A percentile compares a stretch with the other conserved stretches of the same genome.
Evolutionary conservation across 2,888 invertebrate genomes (phyloP).

Genomic region (Sinohyriopsis cumingii): DNA sequence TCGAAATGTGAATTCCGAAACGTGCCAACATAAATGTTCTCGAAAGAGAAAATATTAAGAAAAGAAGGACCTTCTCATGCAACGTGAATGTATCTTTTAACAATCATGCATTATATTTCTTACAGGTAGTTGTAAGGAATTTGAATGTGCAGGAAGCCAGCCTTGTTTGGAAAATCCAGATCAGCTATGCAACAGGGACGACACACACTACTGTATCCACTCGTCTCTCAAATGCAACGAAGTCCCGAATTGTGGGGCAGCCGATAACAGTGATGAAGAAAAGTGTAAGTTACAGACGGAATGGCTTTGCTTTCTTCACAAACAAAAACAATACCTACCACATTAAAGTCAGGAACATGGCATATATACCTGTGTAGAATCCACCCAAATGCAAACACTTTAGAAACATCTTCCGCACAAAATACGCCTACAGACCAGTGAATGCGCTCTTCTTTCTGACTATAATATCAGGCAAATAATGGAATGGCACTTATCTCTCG

Average conservation of each 20-base stretch:
- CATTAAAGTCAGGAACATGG: too few species aligned
- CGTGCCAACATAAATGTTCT: neutral
- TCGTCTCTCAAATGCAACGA: constrained; percentile 81
- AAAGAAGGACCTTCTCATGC: neutral
- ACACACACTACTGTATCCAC: constrained; percentile 80
- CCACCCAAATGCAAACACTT: too few species aligned
- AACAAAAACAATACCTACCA: too few species aligned
- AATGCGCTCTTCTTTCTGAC: too few species aligned
- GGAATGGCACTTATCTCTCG: too few species aligned
- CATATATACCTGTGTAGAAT: too few species aligned
- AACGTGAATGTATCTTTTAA: constrained; percentile 1
- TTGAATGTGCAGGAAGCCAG: constrained; percentile 47
- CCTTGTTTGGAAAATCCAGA: constrained; percentile 7
- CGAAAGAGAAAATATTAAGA: neutral
- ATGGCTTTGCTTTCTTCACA: neutral
- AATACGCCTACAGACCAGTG: too few species aligned
- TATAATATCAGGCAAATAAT: too few species aligned
- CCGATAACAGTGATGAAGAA: constrained; percentile 66
- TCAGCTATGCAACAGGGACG: constrained; percentile 22
- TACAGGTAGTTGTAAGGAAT: constrained; percentile 54
- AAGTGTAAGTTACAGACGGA: constrained; percentile 54
- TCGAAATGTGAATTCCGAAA: too few species aligned
- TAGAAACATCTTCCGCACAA: too few species aligned
- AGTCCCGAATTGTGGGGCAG: constrained; percentile 81
- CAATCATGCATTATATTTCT: neutral